A percentile compares a stretch with the other conserved stretches of the same genome.
phyloP scores from a whole-genome alignment of 2,113 vertebrate species.

The Sclerurus mexicanus region DNA sequence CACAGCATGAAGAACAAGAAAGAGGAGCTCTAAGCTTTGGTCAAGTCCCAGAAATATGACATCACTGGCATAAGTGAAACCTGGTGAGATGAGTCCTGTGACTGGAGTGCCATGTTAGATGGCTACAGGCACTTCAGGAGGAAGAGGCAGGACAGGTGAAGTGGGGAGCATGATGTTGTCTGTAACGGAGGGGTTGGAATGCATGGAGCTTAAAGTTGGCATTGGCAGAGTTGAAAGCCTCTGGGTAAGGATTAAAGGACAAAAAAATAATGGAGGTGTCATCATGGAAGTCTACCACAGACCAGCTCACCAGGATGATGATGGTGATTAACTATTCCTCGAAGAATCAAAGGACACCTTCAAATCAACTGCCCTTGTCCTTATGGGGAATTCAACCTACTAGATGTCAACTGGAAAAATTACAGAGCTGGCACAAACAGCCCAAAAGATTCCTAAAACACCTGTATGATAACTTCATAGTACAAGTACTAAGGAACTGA shows the following conservation, averaged over 20 bases:
- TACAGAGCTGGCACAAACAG: background rate
- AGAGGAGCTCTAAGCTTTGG: background rate
- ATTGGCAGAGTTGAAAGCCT: background rate
- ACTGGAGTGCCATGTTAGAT: background rate
- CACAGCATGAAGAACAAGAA: background rate
- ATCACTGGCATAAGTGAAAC: background rate
- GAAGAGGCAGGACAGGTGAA: background rate
- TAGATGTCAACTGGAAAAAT: background rate
- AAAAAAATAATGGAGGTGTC: background rate
- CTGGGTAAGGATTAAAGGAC: background rate
- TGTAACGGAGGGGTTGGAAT: background rate
- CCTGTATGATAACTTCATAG: background rate
- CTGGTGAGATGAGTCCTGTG: background rate
- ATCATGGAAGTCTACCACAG: background rate
- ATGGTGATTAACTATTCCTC: background rate
- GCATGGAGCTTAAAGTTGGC: background rate
- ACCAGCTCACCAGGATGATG: background rate
- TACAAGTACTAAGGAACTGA: background rate
- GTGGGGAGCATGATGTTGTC: background rate
- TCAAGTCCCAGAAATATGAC: background rate
- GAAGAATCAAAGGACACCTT: background rate
- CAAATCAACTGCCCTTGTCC: background rate
- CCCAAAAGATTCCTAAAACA: background rate
- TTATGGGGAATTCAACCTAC: background rate
- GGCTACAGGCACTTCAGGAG: background rate